Base-by-base conservation (phyloP, 2,888 invertebrate genomes). In the Spilarctia lutea region DNA sequence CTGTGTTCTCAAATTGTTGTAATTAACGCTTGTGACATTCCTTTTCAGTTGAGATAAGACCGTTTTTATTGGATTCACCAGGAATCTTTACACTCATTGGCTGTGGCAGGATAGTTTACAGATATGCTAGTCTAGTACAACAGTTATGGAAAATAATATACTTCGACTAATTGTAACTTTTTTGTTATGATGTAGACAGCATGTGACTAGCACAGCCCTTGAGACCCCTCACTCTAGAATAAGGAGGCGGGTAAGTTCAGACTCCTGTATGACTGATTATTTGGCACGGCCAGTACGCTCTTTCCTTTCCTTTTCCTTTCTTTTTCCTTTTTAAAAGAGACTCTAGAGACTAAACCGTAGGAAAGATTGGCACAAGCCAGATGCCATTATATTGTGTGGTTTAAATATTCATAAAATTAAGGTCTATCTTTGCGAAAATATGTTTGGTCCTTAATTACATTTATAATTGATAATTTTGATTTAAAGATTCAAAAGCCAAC, bases 21-120 rank as follows among this genome's bases (percentile, higher is more conserved):
- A 79, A 81, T 85, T 79, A 76, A 75, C 72, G 66, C 39, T 68
- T 56, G 70, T 78, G 10, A 68, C 81, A 83, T 83, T 85, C 75
- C 81, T 72, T 18, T 68, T 48, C 65, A n/a, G 63, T 35, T 33
- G 30, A 10, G 20, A 52, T 20, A 20, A 56, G 52, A 20, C 7
- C 24, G 52, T 11, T 56, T 56, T 56, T 24, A n/a, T 56, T 56
- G 52, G n/a, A n/a, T n/a, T 56, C 52, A 56, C 3, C 7, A n/a
- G n/a, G 52, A 48, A 48, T 48, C 48, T 45, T 45, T 20, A 48
- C 48, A 48, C 20, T 6, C 48, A 20, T 48, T 48, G 0, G 48
- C 48, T 48, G 20, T 7, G 20, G 48, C 48, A 48, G 10, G 24
- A 56, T 20, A 11, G n/a, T n/a, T 56, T 56, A 56, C n/a, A n/a